Evolutionary conservation across 2,113 vertebrate species (phyloP).

Genomic region (Pollimyrus isidori): DNA sequence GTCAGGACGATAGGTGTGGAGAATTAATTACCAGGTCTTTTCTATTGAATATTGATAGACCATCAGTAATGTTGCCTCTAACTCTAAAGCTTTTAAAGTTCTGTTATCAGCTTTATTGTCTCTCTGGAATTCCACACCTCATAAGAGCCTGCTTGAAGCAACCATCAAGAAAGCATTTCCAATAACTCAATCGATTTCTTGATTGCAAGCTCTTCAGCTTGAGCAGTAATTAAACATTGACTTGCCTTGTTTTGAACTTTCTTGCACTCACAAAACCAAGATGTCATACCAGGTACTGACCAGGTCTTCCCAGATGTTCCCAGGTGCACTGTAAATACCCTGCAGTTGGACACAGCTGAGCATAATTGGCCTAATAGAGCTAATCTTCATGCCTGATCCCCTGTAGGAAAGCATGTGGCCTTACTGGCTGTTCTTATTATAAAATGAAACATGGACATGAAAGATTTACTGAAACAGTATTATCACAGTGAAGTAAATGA

Average conservation of each 20-base stretch:
- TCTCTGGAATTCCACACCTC: constrained; percentile 44
- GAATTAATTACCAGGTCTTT: constrained; percentile 40
- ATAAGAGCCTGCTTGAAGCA: constrained; percentile 40
- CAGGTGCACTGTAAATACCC: not conserved
- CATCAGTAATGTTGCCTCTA: constrained; percentile 35
- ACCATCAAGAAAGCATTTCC: constrained; percentile 39
- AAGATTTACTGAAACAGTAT: not conserved
- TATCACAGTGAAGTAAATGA: not conserved
- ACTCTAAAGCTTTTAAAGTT: constrained; percentile 30
- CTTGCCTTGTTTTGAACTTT: constrained; percentile 26
- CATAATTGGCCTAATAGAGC: too few relatives aligned
- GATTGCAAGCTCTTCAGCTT: constrained; percentile 28
- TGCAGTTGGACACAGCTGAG: too few relatives aligned
- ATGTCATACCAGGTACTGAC: constrained; percentile 4
- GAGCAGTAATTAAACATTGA: constrained; percentile 41
- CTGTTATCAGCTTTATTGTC: constrained; percentile 26
- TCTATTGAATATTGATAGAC: constrained; percentile 47
- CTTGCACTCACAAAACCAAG: constrained; percentile 23
- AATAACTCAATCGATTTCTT: constrained; percentile 37
- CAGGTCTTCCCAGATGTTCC: not conserved
- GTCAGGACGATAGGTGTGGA: constrained; percentile 24
- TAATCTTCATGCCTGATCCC: too few relatives aligned
- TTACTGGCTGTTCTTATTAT: not conserved
- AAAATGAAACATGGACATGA: not conserved
- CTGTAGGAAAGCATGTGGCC: too few relatives aligned